A percentile compares a stretch with the other conserved stretches of the same genome.
Conservation (phyloP, 2,113 vertebrate genomes). For the Lepus americanus region DNA sequence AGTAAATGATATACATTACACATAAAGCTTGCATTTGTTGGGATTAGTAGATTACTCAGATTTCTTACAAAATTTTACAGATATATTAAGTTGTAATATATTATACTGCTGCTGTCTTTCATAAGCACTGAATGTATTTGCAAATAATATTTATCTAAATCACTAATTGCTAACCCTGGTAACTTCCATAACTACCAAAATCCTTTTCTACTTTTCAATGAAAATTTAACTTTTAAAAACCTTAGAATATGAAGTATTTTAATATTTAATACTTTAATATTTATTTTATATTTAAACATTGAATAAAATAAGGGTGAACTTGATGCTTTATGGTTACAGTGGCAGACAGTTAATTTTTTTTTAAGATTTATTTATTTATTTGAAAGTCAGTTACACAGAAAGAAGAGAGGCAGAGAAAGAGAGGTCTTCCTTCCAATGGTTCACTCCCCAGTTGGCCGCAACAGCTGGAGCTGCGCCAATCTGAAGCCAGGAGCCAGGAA, state of each 20-base stretch:
- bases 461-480: too few species aligned
- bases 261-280: too few species aligned
- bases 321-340: slow-evolving; percentile 21
- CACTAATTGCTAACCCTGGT: slow-evolving; percentile 24
- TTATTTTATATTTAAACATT: too few species aligned
- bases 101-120: slow-evolving; percentile 9
- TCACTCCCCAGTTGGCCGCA: too few species aligned
- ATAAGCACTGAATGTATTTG: slow-evolving; percentile 41
- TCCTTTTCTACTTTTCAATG: neutral
- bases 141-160: slow-evolving; percentile 32
- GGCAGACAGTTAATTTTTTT: neutral
- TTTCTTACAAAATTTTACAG: slow-evolving; percentile 38
- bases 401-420: too few species aligned
- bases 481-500: too few species aligned
- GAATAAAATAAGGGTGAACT: slow-evolving; percentile 8
- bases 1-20: slow-evolving; percentile 28
- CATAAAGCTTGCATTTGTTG: slow-evolving; percentile 28
- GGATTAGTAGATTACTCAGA: slow-evolving; percentile 41
- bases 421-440: too few species aligned
- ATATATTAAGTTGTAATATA: slow-evolving; percentile 34
- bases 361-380: too few species aligned
- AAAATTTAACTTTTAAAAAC: neutral
- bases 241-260: neutral
- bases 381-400: too few species aligned
- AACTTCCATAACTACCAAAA: slow-evolving; percentile 7